Percentiles rank a stretch among this genome's conserved stretches.
Evolutionary conservation across 2,888 invertebrate genomes (phyloP).

Genomic region (Thecophora atra): DNA sequence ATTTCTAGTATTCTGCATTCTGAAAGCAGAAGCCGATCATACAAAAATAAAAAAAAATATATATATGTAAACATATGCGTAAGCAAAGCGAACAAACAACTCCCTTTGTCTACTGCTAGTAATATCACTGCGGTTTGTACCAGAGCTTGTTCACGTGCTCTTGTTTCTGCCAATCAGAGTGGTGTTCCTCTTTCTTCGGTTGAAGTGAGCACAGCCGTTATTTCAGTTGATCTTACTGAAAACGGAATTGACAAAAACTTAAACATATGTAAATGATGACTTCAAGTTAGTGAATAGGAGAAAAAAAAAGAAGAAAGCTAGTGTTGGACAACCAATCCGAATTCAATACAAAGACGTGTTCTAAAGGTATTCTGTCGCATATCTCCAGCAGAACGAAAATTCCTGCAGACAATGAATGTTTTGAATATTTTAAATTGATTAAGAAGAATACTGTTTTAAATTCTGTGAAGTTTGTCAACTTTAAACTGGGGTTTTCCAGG

Average conservation of each 20-base stretch:
- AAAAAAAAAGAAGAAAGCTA: no score
- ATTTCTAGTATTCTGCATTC: no score
- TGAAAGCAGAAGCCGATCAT: no score
- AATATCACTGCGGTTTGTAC: not conserved
- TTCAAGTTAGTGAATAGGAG: no score
- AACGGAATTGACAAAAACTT: no score
- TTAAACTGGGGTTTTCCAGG: not conserved
- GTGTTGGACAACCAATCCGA: not conserved
- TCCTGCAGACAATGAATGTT: not conserved
- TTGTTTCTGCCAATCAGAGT: not conserved
- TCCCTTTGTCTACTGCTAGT: no score
- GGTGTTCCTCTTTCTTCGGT: not conserved
- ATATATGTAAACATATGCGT: no score
- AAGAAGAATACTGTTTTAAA: not conserved
- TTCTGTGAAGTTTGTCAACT: not conserved
- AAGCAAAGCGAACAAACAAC: no score
- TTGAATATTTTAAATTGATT: conserved; percentile 7
- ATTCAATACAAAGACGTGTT: not conserved
- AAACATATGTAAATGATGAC: no score
- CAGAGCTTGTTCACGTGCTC: not conserved
- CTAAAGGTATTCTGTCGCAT: not conserved
- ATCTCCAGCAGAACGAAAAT: not conserved
- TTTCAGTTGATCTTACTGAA: no score
- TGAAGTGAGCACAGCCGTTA: not conserved
- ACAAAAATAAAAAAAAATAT: no score